Evolutionary conservation across 1,140 invertebrate species (phyloP), one percentile per base, ranked within the genome.

Genomic region (Drosophila parvula): DNA sequence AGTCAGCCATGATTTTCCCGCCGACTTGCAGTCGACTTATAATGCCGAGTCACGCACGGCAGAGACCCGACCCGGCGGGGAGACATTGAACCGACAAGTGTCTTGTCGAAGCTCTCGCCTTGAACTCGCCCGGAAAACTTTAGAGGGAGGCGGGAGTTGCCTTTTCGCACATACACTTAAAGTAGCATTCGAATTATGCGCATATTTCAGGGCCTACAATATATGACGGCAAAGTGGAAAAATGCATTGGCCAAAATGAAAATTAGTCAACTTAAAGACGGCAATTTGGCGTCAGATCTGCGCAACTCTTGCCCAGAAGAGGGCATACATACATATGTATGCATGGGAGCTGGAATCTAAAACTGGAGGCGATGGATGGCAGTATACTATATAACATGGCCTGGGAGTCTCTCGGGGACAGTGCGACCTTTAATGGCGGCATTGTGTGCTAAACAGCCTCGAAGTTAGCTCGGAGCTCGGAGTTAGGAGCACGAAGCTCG

Each of bases 361-460:
- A 58, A 5, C 22, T 51, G 43, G 38, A 56, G 30, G 30, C 16
- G n/a, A 14, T 34, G 9, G 47, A 16, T 7, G 47, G 14, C 18
- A 5, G 41, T 61, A 36, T 62, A 43, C 45, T 61, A 36, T 62
- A 43, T 50, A 56, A 47, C 62, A 30, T 36, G 68, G 58, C 76
- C 63, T 84, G 80, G 68, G 50, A 68, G 76, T 57, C 67, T 82
- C 59, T 79, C 59, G 47, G 38, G 27, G 82, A 64, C 63, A 74
- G 62, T 47, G 65, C 74, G 71, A 78, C 79, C 79, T 83, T 88
- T 88, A 83, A 88, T 88, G 74, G 74, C 70, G 75, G 78, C 86
- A 90, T 90, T 90, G 88, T 90, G 81, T 90, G 86, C 80, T 90
- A 90, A 90, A 68, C 80, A 90, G 77, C 47, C 50, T 57, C 62